Conservation (phyloP, 2,888 invertebrate genomes). For the Acrobasis repandana region DNA sequence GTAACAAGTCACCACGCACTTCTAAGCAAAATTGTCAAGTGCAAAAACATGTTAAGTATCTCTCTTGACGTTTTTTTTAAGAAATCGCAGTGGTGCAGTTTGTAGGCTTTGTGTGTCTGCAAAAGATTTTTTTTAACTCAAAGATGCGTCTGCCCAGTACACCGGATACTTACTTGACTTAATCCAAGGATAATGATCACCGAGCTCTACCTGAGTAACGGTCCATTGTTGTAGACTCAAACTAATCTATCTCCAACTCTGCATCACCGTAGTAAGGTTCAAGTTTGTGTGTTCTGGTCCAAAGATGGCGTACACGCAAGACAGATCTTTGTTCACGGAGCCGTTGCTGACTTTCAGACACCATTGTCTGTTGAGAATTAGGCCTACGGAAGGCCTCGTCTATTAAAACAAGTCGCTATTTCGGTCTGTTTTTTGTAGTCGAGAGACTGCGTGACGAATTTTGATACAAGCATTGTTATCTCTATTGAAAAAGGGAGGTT, state of each 20-base stretch:
- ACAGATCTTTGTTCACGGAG: neutral
- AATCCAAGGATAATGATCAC: conserved; percentile 11
- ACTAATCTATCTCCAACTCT: neutral
- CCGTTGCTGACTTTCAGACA: conserved; percentile 9
- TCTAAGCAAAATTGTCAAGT: conserved; percentile 7
- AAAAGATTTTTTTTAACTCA: too few relatives aligned
- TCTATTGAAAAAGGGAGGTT: too few relatives aligned
- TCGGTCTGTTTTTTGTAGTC: neutral
- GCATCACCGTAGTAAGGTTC: neutral
- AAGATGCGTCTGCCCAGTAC: neutral
- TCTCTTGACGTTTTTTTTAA: too few relatives aligned
- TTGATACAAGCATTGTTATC: too few relatives aligned
- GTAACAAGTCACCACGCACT: neutral
- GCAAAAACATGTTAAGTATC: neutral
- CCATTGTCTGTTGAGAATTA: neutral
- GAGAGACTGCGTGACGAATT: neutral
- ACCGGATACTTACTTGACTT: neutral
- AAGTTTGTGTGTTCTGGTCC: neutral
- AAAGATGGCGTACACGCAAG: neutral
- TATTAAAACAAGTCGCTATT: conserved; percentile 1
- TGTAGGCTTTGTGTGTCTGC: too few relatives aligned
- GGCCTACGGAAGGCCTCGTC: neutral
- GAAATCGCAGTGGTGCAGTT: too few relatives aligned
- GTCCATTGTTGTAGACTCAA: neutral
- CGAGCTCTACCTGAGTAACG: conserved; percentile 3